phyloP scores from a whole-genome alignment of 2,797 vertebrate genomes.

The Zalophus californianus region DNA sequence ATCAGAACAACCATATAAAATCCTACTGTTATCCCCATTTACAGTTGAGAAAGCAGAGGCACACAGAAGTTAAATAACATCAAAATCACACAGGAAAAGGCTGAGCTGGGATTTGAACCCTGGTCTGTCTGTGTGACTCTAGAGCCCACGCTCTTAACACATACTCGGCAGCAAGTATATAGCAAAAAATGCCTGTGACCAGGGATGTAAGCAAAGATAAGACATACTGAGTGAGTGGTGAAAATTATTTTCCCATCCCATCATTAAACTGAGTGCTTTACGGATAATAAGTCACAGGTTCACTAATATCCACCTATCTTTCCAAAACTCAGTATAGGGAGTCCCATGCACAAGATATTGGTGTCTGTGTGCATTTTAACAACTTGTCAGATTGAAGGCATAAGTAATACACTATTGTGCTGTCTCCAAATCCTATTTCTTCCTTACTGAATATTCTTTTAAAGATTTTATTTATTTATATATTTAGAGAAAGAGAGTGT shows the following conservation, averaged over 20 bases:
- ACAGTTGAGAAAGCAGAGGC: background rate
- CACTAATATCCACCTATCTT: background rate
- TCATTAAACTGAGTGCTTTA: background rate
- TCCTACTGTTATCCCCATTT: background rate
- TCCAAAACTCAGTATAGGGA: background rate
- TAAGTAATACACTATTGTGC: background rate
- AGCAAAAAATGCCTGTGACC: background rate
- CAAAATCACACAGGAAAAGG: background rate
- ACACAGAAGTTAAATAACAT: background rate
- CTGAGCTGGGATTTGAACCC: background rate
- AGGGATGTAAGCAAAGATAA: background rate
- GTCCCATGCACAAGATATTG: background rate
- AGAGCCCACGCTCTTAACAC: background rate
- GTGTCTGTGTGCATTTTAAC: background rate
- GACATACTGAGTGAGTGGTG: background rate
- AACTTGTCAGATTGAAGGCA: background rate
- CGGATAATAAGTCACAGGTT: background rate
- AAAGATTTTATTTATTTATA: background rate
- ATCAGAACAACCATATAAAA: background rate
- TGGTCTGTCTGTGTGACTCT: background rate
- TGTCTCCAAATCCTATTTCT: background rate
- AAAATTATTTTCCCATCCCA: background rate
- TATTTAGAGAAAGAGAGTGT: background rate
- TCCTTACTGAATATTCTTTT: background rate
- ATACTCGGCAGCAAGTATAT: background rate